phyloP scores from a whole-genome alignment of 37 sponge, comb jelly and placozoan genomes.

The Petrosia ficiformis region DNA sequence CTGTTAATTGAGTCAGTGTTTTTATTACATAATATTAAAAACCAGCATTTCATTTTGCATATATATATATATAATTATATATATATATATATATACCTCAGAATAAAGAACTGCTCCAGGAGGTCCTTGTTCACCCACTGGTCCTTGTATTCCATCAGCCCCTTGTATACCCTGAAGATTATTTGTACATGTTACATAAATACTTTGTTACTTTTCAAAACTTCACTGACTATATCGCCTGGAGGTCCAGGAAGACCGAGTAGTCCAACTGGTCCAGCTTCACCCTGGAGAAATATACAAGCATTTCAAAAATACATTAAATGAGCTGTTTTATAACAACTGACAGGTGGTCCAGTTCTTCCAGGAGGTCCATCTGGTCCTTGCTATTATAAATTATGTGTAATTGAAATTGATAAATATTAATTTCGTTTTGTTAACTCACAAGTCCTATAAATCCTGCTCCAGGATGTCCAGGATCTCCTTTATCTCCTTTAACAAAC shows the following conservation, averaged over 20 bases:
- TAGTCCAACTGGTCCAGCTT: slow-evolving; percentile 17
- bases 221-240: slow-evolving; percentile 27
- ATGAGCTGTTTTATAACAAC: neutral
- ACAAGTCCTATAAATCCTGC: slow-evolving; percentile 32
- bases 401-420: neutral
- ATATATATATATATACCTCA: slow-evolving; percentile 6
- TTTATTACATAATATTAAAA: too few relatives aligned
- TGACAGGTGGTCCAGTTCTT: slow-evolving; percentile 5
- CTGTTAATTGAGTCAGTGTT: too few relatives aligned
- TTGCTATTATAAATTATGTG: neutral
- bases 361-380: slow-evolving; percentile 12
- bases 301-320: neutral
- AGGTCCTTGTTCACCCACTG: slow-evolving; percentile 40
- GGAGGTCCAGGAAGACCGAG: slow-evolving; percentile 30
- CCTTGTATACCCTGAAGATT: slow-evolving; percentile 31
- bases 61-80: neutral
- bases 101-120: slow-evolving; percentile 51
- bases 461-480: slow-evolving; percentile 16
- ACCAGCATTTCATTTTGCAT: too few relatives aligned
- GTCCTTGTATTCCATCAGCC: slow-evolving; percentile 28
- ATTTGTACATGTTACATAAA: neutral
- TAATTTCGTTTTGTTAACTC: neutral
- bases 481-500: neutral
- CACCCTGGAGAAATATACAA: slow-evolving; percentile 18
- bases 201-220: neutral